Evolutionary conservation across 2,113 vertebrate genomes (phyloP), one percentile per base, ranked within the genome.

Genomic region (Gulo gulo): DNA sequence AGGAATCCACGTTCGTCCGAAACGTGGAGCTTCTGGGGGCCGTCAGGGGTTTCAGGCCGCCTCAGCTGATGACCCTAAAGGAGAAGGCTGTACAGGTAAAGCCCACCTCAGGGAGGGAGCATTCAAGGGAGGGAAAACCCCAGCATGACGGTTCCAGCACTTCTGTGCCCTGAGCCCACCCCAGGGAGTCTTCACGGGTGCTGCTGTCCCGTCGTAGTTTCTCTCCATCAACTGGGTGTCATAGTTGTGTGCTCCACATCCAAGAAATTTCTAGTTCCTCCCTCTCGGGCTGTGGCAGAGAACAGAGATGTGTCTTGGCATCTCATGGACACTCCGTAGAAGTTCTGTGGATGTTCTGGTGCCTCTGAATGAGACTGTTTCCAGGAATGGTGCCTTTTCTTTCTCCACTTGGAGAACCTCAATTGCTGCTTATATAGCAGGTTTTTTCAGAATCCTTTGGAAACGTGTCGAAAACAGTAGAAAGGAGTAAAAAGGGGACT

Each of bases 71-170:
- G 79, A 97, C 96, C 26, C 96, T 99, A 88, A 99, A 99, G 98
- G 98, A 99, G 88, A 99, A 98, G 97, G 99, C 99, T 2, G 97
- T 99, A 52, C 96, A 98, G 99, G 99, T 99, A 97, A 91, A 82
- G 93, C 1, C 73, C 2, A 6, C 0, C 1, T n/a, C 57, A 15
- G 65, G 67, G 26, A 29, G 71, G 69, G 20, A 55, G 15, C 42
- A 10, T n/a, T 82, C 93, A 45, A 13, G 94, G 88, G 57, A 24
- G 59, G 39, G 2, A 50, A 50, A 18, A 76, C 15, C 24, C 24
- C 65, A 39, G 3, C 26, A 5, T 14, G 2, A 67, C 1, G 11
- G 47, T 0, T 31, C 1, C 9, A 4, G 81, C 26, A 0, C 63
- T n/a, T 16, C 71, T n/a, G 36, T 1, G 45, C 18, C 0, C 0